These are phyloP conservation scores for Boloria euphrosyne DNA, from an alignment of 2,888 invertebrate genomes.

Conservation along the genomic window DNA sequence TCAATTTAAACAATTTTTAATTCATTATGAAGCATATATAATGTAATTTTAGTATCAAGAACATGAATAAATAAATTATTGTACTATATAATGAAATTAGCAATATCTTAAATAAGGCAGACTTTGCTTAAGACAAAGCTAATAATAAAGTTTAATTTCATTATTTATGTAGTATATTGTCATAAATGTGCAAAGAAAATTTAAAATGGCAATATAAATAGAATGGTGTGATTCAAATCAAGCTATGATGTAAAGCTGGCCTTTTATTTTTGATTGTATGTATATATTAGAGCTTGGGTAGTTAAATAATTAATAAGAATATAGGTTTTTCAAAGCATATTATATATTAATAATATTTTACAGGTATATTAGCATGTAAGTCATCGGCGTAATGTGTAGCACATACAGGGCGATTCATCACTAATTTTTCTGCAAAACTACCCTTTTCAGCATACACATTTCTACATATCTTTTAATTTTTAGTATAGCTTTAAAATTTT, in stretches of 20 bases:
- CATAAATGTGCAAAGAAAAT: not conserved
- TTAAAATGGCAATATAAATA: not conserved
- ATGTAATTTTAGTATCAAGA: too few relatives aligned
- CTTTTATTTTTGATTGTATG: not conserved
- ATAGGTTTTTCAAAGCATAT: not conserved
- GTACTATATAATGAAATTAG: too few relatives aligned
- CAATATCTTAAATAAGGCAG: too few relatives aligned
- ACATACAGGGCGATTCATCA: conserved; percentile 2
- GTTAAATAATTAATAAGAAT: not conserved
- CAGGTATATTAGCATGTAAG: conserved; percentile 2
- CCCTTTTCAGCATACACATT: too few relatives aligned
- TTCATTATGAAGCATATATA: too few relatives aligned
- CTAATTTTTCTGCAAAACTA: not conserved
- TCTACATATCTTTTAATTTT: too few relatives aligned
- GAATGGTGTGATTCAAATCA: not conserved
- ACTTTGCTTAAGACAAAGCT: too few relatives aligned
- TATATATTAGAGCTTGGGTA: not conserved
- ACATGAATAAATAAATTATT: too few relatives aligned
- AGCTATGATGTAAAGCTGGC: not conserved
- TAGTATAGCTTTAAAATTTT: too few relatives aligned
- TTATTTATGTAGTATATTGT: too few relatives aligned
- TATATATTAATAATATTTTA: not conserved
- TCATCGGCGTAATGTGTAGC: not conserved
- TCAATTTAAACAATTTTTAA: too few relatives aligned
- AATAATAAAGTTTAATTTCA: too few relatives aligned